Conservation (phyloP, 2,113 vertebrate species). For the Puma concolor region DNA sequence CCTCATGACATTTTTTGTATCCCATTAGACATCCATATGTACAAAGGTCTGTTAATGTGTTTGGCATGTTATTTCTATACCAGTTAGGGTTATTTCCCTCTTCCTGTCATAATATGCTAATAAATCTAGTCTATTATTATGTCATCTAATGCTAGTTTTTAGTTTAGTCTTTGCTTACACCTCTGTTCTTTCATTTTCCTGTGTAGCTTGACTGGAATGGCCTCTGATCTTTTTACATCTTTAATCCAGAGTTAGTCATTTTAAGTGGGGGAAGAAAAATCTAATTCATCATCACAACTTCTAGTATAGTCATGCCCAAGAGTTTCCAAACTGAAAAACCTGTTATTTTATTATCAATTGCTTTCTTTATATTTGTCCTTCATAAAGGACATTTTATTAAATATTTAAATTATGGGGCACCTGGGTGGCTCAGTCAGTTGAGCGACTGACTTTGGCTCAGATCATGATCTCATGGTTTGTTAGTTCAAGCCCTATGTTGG, state of each 20-base stretch:
- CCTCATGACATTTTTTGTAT: neutral
- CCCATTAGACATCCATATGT: neutral
- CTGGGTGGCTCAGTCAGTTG: too few relatives aligned
- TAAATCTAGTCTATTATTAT: conserved; percentile 7
- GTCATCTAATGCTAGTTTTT: neutral
- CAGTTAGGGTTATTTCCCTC: neutral
- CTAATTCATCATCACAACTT: neutral
- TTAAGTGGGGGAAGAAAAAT: neutral
- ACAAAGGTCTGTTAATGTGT: neutral
- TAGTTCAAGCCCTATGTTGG: too few relatives aligned
- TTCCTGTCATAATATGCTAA: conserved; percentile 10
- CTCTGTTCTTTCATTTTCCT: conserved; percentile 35
- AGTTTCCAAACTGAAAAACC: conserved; percentile 37
- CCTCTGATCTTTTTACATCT: conserved; percentile 50
- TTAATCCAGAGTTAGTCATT: conserved; percentile 36
- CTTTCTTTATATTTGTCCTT: conserved; percentile 13
- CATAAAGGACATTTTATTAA: neutral
- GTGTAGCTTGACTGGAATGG: neutral
- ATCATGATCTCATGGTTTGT: too few relatives aligned
- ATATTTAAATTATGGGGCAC: neutral
- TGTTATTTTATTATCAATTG: conserved; percentile 37
- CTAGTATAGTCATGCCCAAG: neutral
- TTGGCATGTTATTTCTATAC: neutral
- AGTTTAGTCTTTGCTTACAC: neutral
- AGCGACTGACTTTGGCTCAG: too few relatives aligned